Evolutionary conservation across 2,888 invertebrate genomes (phyloP).

Genomic region (Bruchidius siliquastri): DNA sequence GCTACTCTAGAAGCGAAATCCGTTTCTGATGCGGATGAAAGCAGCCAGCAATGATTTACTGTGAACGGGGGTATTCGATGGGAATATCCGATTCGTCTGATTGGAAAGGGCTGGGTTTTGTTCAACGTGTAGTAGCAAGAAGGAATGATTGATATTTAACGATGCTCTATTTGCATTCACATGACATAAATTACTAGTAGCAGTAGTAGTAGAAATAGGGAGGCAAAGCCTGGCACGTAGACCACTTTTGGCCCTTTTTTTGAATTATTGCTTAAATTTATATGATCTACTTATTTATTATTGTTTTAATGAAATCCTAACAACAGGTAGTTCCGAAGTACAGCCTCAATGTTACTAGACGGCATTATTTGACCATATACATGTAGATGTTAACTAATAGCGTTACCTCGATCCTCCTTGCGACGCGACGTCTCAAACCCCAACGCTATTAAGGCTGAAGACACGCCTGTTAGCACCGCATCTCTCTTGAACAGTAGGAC

Average conservation of each 20-base stretch:
- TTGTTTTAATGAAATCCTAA: no score
- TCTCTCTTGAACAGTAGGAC: conserved; percentile 4
- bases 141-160: no score
- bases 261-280: no score
- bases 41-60: background rate
- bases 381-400: background rate
- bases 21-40: background rate
- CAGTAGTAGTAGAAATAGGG: no score
- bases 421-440: background rate
- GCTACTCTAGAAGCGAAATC: background rate
- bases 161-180: no score
- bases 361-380: background rate
- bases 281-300: no score
- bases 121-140: no score
- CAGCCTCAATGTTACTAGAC: no score
- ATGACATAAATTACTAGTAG: no score
- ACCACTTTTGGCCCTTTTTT: no score
- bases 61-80: background rate
- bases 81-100: background rate
- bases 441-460: conserved; percentile 1
- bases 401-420: background rate
- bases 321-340: no score
- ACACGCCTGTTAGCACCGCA: background rate
- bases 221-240: no score
- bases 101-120: background rate